Evolutionary conservation across 2,888 invertebrate genomes (phyloP).

Genomic region (Rhagium mordax): DNA sequence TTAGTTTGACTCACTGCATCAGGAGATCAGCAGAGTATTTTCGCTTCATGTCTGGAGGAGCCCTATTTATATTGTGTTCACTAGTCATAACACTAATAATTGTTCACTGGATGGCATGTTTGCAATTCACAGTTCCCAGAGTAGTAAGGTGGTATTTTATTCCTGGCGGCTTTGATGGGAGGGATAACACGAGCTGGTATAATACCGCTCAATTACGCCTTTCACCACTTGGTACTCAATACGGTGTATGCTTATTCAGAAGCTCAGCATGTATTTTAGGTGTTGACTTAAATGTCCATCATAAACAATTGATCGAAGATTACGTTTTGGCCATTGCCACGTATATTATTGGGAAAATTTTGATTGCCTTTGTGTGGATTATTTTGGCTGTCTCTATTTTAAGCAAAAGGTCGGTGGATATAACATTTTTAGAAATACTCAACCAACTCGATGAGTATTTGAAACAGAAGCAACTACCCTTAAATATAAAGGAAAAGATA

Average conservation of each 20-base stretch:
- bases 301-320: conserved; percentile 33
- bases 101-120: conserved; percentile 42
- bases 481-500: conserved; percentile 64
- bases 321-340: conserved; percentile 36
- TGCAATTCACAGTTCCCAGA: conserved; percentile 39
- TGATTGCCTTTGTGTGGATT: conserved; percentile 45
- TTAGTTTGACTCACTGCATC: neutral
- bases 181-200: conserved; percentile 28
- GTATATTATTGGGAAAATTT: conserved; percentile 49
- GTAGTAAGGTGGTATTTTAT: conserved; percentile 22
- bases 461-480: conserved; percentile 66
- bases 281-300: neutral
- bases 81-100: conserved; percentile 9
- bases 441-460: conserved; percentile 68
- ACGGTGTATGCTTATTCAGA: conserved; percentile 42
- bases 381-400: conserved; percentile 37
- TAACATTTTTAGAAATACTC: conserved; percentile 68
- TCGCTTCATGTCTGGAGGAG: neutral
- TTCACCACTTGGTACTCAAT: conserved; percentile 2
- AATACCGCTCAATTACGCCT: neutral
- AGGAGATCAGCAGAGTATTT: conserved; percentile 10
- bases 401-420: conserved; percentile 60
- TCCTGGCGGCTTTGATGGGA: conserved; percentile 25
- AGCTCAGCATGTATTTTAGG: conserved; percentile 44
- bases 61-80: conserved; percentile 10